phyloP scores from a whole-genome alignment of 1,140 invertebrate species.

The Zaprionus vittiger region DNA sequence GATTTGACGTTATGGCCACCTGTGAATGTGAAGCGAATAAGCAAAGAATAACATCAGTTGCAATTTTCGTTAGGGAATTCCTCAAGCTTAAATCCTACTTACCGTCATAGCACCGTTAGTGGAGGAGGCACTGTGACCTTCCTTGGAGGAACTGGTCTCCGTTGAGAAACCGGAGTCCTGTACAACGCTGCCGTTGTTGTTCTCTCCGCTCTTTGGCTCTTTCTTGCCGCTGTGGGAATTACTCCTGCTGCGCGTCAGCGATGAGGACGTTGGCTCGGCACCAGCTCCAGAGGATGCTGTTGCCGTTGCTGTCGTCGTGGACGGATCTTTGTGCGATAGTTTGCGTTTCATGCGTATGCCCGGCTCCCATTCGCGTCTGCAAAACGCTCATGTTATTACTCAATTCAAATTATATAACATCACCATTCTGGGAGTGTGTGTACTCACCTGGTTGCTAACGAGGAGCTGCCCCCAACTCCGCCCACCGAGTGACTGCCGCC shows the following conservation, averaged over 20 bases:
- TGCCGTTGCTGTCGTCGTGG: conserved; percentile 53
- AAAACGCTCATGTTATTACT: neutral
- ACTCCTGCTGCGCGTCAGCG: conserved; percentile 87
- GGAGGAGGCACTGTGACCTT: conserved; percentile 87
- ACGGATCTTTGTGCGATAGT: conserved; percentile 85
- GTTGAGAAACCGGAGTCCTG: conserved; percentile 94
- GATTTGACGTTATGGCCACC: conserved; percentile 79
- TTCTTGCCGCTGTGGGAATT: conserved; percentile 87
- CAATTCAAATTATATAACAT: neutral
- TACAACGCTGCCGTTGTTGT: conserved; percentile 87
- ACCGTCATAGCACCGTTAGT: conserved; percentile 84
- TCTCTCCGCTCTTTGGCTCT: conserved; percentile 85
- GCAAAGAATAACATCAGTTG: neutral
- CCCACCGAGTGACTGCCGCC: conserved; percentile 80
- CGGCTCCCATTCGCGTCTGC: conserved; percentile 89
- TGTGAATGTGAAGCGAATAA: conserved; percentile 6
- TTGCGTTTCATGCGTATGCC: conserved; percentile 91
- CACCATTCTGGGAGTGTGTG: no score
- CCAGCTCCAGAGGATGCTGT: conserved; percentile 34
- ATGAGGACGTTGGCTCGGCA: conserved; percentile 83
- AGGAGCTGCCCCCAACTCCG: conserved; percentile 69
- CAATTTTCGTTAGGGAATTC: neutral
- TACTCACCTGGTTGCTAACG: conserved; percentile 76
- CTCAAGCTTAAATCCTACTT: conserved; percentile 7
- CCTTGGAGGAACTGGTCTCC: conserved; percentile 91